Conservation (phyloP, 2,888 invertebrate species). For the Orthosia gothica region DNA sequence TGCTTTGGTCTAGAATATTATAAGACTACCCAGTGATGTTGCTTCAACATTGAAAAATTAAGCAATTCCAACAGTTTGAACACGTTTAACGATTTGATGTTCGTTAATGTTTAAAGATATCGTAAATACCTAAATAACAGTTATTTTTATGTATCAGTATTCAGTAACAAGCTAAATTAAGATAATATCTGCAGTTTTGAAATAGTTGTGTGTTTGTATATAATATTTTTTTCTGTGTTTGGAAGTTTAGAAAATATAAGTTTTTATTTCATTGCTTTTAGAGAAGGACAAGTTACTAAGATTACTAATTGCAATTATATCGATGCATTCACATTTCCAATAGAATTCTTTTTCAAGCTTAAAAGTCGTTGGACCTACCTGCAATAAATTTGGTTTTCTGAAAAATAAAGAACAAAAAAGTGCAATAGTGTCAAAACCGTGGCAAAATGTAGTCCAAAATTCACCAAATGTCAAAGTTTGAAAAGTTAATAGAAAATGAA, state of each 20-base stretch:
- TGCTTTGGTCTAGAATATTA: constrained; percentile 1
- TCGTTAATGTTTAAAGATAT: neutral
- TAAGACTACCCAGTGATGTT: neutral
- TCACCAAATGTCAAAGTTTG: neutral
- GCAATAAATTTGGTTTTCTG: no score
- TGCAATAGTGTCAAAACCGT: no score
- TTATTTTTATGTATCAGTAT: neutral
- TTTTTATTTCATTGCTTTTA: neutral
- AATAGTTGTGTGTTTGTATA: neutral
- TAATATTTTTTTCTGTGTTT: neutral
- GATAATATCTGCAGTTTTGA: neutral
- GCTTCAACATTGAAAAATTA: constrained; percentile 3
- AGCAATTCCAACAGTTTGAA: constrained; percentile 3
- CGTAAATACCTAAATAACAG: neutral
- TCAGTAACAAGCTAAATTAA: neutral
- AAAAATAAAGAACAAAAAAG: neutral
- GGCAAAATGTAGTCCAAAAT: no score
- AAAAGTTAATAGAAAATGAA: neutral
- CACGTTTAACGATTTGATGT: neutral
- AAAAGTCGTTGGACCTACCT: neutral
- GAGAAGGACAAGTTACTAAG: neutral
- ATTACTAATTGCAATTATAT: neutral
- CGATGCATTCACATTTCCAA: no score
- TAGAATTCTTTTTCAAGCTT: neutral
- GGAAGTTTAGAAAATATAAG: neutral